Percentiles rank a stretch among this genome's conserved stretches.
phyloP scores from a whole-genome alignment of 2,113 vertebrate species.

The Megalops atlanticus region DNA sequence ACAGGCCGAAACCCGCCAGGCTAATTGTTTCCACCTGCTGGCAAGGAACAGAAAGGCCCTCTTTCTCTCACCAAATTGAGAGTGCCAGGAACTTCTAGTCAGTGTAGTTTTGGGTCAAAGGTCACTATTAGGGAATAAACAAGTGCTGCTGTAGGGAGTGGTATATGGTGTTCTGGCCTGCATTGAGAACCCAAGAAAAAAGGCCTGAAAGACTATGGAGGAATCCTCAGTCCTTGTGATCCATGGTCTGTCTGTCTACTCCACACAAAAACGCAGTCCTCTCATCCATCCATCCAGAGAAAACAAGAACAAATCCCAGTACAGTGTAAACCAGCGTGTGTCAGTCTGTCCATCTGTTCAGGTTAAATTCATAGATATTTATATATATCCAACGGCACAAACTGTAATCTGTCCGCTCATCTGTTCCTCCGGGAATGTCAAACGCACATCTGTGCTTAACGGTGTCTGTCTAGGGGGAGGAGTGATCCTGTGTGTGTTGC shows the following conservation, averaged over 20 bases:
- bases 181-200: conserved; percentile 26
- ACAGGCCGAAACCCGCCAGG: background rate
- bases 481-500: background rate
- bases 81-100: background rate
- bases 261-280: too few species aligned
- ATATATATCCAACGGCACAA: background rate
- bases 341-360: background rate
- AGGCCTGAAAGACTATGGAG: too few species aligned
- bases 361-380: background rate
- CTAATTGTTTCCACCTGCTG: background rate
- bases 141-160: conserved; percentile 33
- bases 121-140: conserved; percentile 43
- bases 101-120: conserved; percentile 48
- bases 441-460: background rate
- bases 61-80: background rate
- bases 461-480: background rate
- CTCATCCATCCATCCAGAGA: conserved; percentile 22
- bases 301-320: conserved; percentile 21
- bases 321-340: background rate
- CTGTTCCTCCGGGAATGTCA: background rate
- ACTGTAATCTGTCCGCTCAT: background rate
- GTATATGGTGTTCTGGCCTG: background rate
- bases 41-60: background rate
- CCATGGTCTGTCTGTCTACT: too few species aligned
- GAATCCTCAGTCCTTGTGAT: too few species aligned